Evolutionary conservation across 2,113 vertebrate genomes (phyloP), one percentile per base, ranked within the genome.

Genomic region (Phrynosoma platyrhinos): DNA sequence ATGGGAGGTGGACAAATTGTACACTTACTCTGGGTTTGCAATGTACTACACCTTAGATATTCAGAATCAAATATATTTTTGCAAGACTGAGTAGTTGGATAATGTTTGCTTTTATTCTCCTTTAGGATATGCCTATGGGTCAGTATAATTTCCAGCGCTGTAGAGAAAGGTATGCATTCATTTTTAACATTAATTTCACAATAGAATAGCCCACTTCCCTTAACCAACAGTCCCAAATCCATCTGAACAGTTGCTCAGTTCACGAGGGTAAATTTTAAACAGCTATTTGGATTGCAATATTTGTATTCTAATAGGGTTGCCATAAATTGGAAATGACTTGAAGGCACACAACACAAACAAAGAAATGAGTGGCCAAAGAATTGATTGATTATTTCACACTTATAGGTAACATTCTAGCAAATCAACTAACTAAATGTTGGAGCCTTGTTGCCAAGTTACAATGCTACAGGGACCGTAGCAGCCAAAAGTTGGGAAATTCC

Each of bases 121-220:
- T 93, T 86, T 83, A 99, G 98, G 98, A 99, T 94, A 98, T 99
- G 87, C 98, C 98, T 1, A 98, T 98, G 98, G 98, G 98, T 9
- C 98, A 98, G 84, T 99, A 99, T 95, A 97, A 98, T 94, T 99
- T 99, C 95, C 98, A 98, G 89, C 98, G 98, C 82, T 97, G 98
- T 95, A 98, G 98, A 92, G 98, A 99, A 93, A 99, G 98, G 98
- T 98, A 98, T 90, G 94, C 89, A 1, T 69, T 79, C 90, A 69
- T 80, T 66, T 6, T 32, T 10, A 23, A 74, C 25, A 30, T 47
- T 47, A 32, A 32, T 53, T 52, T 52, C 13, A 27, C 16, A 27
- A 47, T 4, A 52, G 72, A 53, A 23, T 53, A 69, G 13, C 42
- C 20, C 64, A n/a, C 5, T 71, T 36, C 10, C 23, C 71, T 72